Evolutionary conservation across 2,113 vertebrate species (phyloP).

Genomic region (Nerophis ophidion): DNA sequence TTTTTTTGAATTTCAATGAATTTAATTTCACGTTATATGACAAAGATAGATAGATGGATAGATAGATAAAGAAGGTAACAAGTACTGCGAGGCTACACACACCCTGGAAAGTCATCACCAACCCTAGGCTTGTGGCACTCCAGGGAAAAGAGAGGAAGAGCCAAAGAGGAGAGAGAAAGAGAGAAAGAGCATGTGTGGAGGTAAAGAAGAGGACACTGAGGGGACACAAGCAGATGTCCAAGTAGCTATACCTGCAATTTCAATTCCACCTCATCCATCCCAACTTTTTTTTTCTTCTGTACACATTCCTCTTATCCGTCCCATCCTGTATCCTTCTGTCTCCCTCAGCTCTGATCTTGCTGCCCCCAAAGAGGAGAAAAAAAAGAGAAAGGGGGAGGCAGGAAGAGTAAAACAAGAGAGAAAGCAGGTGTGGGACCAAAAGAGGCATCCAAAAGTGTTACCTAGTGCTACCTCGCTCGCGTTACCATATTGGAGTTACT

Average conservation of each 20-base stretch:
- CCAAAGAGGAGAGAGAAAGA: constrained; percentile 35
- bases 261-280: constrained; percentile 46
- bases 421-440: background rate
- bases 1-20: no score
- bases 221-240: constrained; percentile 64
- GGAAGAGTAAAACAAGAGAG: background rate
- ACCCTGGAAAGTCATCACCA: constrained; percentile 67
- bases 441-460: background rate
- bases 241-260: constrained; percentile 65
- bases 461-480: no score
- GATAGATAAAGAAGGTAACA: constrained; percentile 18
- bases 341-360: constrained; percentile 29
- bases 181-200: constrained; percentile 65
- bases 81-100: constrained; percentile 44
- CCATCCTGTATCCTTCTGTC: constrained; percentile 25
- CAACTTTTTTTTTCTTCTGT: background rate
- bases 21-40: background rate
- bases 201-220: constrained; percentile 69
- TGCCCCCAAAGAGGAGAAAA: constrained; percentile 26
- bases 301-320: constrained; percentile 19
- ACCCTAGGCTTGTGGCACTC: constrained; percentile 58
- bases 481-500: no score
- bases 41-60: constrained; percentile 19
- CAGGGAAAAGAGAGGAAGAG: constrained; percentile 68
- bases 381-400: constrained; percentile 6